These are phyloP conservation scores for Andrena flavipes DNA, from an alignment of 2,888 invertebrate species.

Conservation along the genomic window DNA sequence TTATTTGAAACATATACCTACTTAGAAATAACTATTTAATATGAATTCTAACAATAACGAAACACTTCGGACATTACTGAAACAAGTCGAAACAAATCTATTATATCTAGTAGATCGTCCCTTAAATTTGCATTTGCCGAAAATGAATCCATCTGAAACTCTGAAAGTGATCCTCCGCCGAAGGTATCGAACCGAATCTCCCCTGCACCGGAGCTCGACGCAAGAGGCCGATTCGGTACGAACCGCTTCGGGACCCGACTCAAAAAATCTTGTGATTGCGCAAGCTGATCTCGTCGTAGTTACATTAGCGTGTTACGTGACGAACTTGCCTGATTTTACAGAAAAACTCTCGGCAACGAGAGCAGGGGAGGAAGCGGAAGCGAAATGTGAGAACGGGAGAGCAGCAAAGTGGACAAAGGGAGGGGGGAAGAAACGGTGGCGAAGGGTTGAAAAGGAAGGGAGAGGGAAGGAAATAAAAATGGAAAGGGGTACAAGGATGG, in stretches of 20 bases:
- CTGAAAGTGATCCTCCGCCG: neutral
- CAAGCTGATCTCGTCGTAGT: constrained; percentile 57
- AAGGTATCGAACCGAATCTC: neutral
- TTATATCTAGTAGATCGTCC: too few relatives aligned
- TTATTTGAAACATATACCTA: too few relatives aligned
- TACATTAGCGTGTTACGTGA: constrained; percentile 66
- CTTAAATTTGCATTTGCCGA: too few relatives aligned
- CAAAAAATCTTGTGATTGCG: constrained; percentile 53
- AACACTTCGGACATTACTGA: too few relatives aligned
- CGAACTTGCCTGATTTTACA: constrained; percentile 57
- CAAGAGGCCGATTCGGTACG: constrained; percentile 4
- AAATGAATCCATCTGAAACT: too few relatives aligned
- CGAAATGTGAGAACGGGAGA: neutral
- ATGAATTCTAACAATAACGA: too few relatives aligned
- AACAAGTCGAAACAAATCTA: too few relatives aligned
- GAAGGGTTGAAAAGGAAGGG: neutral
- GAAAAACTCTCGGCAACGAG: constrained; percentile 8
- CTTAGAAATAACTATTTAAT: too few relatives aligned
- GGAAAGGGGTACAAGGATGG: constrained; percentile 15
- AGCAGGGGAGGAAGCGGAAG: constrained; percentile 10
- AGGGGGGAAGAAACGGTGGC: neutral
- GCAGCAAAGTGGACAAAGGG: neutral
- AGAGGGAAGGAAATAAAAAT: neutral
- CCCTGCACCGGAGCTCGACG: neutral
- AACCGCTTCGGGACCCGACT: constrained; percentile 12